phyloP scores from a whole-genome alignment of 37 sponge, comb jelly and placozoan species.

The Bolinopsis microptera region DNA sequence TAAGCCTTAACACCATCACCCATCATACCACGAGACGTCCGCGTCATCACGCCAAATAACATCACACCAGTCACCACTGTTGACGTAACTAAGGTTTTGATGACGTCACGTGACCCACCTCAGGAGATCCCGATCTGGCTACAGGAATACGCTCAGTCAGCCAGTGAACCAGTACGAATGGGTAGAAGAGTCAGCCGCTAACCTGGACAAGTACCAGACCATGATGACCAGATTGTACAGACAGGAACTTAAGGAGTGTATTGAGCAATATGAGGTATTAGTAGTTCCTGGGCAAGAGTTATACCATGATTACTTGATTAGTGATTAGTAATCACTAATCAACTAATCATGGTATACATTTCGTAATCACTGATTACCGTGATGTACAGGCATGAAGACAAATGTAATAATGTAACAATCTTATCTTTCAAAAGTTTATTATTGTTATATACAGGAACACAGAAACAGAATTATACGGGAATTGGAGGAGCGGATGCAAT shows the following conservation, averaged over 20 bases:
- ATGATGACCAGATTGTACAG: slow-evolving; percentile 59
- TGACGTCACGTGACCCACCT: background rate
- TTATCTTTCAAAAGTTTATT: too few relatives aligned
- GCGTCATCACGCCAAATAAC: too few relatives aligned
- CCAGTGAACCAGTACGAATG: slow-evolving; percentile 24
- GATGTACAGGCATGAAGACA: too few relatives aligned
- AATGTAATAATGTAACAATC: too few relatives aligned
- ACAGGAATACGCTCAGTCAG: slow-evolving; percentile 27
- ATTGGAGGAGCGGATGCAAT: background rate
- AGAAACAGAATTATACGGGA: slow-evolving; percentile 16
- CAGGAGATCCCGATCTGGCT: slow-evolving; percentile 62
- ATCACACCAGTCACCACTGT: too few relatives aligned
- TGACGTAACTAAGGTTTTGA: too few relatives aligned
- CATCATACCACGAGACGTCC: too few relatives aligned
- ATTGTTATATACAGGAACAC: background rate
- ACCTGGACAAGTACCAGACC: slow-evolving; percentile 60
- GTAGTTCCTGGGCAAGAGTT: too few relatives aligned
- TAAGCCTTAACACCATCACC: too few relatives aligned
- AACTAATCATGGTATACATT: too few relatives aligned
- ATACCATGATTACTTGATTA: background rate
- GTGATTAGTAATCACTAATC: background rate
- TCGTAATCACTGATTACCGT: too few relatives aligned
- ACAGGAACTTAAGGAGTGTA: slow-evolving; percentile 25
- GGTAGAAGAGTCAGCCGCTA: background rate
- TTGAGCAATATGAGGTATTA: slow-evolving; percentile 56